Evolutionary conservation across 92 coral and sea anemone species (phyloP).

Genomic region (Actinernus sp.): DNA sequence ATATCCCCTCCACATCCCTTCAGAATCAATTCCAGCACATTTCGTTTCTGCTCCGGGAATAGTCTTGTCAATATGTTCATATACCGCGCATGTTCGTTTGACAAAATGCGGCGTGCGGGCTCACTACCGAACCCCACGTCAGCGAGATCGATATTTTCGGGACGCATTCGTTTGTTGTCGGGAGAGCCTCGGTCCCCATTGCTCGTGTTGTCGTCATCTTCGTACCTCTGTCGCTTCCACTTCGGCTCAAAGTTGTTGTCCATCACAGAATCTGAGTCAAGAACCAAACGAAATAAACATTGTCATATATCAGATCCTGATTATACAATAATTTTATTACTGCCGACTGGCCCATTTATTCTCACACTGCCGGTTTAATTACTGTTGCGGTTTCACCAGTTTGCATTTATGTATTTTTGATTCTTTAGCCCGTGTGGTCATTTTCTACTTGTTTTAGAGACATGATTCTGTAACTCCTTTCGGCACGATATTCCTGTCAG

Average conservation of each 20-base stretch:
- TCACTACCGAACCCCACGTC: slow-evolving; percentile 54
- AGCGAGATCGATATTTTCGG: slow-evolving; percentile 50
- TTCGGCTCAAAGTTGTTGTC: slow-evolving; percentile 62
- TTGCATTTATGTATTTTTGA: no score
- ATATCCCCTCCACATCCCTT: slow-evolving; percentile 97
- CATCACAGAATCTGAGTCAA: slow-evolving; percentile 66
- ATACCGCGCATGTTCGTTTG: slow-evolving; percentile 72
- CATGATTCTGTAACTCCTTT: no score
- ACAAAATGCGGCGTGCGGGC: slow-evolving; percentile 35
- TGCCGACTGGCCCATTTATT: no score
- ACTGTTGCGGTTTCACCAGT: no score
- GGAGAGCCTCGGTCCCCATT: slow-evolving; percentile 56
- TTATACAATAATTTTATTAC: no score
- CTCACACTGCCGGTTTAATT: no score
- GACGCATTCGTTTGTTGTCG: slow-evolving; percentile 73
- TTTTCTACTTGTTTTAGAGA: no score
- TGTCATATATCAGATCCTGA: no score
- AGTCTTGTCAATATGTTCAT: slow-evolving; percentile 87
- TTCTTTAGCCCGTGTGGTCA: no score
- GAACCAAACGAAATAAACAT: background rate
- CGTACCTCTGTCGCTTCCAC: slow-evolving; percentile 78
- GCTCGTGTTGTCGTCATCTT: slow-evolving; percentile 56
- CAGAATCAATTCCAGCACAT: slow-evolving; percentile 87
- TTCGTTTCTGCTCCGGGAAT: slow-evolving; percentile 93
- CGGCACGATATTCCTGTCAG: no score